These are phyloP conservation scores for Drosophila greeni DNA, from an alignment of 2,888 invertebrate genomes.

Conservation along the genomic window DNA sequence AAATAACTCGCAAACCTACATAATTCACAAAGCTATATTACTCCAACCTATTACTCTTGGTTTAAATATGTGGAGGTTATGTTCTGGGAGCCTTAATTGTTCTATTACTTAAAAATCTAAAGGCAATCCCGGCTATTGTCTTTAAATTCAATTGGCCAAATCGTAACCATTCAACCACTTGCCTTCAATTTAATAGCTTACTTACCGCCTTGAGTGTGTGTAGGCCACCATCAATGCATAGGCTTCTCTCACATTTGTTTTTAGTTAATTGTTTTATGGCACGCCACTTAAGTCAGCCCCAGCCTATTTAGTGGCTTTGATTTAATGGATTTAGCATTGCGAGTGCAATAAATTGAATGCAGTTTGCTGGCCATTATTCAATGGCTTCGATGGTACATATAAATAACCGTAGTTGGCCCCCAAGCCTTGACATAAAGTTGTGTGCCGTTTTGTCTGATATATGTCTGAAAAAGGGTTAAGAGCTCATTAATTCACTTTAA, in stretches of 20 bases:
- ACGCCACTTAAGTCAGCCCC: slow-evolving; percentile 49
- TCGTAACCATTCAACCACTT: slow-evolving; percentile 1
- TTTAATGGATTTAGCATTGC: slow-evolving; percentile 62
- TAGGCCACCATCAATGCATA: slow-evolving; percentile 49
- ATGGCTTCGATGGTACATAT: slow-evolving; percentile 26
- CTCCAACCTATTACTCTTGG: neutral
- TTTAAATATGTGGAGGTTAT: slow-evolving; percentile 17
- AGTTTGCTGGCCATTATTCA: slow-evolving; percentile 23
- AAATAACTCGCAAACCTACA: neutral
- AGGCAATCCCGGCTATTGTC: slow-evolving; percentile 19
- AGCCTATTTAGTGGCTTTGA: slow-evolving; percentile 35
- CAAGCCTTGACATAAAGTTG: slow-evolving; percentile 44
- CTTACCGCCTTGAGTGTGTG: slow-evolving; percentile 44
- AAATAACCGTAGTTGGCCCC: slow-evolving; percentile 18
- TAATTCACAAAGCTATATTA: slow-evolving; percentile 1
- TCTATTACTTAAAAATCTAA: slow-evolving; percentile 1
- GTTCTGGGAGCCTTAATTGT: slow-evolving; percentile 14
- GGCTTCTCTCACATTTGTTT: slow-evolving; percentile 44
- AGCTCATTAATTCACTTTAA: slow-evolving; percentile 44
- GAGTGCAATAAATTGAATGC: slow-evolving; percentile 32
- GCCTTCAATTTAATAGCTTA: slow-evolving; percentile 34
- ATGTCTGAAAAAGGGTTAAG: slow-evolving; percentile 48
- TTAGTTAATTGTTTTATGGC: slow-evolving; percentile 56
- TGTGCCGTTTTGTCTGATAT: slow-evolving; percentile 26
- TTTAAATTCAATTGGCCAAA: slow-evolving; percentile 22